Evolutionary conservation across 2,113 vertebrate genomes (phyloP), one percentile per base, ranked within the genome.

Genomic region (Sinocyclocheilus anshuiensis): DNA sequence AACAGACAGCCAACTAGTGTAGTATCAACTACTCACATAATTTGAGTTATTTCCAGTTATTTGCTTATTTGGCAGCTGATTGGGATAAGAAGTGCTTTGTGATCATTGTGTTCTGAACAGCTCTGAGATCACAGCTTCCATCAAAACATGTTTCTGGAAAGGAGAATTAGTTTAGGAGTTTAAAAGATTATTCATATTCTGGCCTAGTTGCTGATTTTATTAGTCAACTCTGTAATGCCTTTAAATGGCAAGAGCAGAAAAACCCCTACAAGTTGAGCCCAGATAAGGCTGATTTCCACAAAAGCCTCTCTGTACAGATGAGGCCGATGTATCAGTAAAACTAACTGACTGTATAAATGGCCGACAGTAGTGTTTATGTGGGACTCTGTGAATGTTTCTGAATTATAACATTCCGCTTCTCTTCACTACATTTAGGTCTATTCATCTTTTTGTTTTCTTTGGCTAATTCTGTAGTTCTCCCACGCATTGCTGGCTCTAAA

Each of bases 381-480:
- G 91, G 92, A 92, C 86, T 89, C 91, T 93, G 91, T 94, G 91
- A 90, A 78, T 88, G 87, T 83, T 89, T 93, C 90, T 93, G 93
- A 93, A 92, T 93, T 92, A 93, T 92, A 92, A 90, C 91, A 89
- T 77, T 48, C 86, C 88, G 87, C 89, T 85, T 89, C 91, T 91
- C 53, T 86, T 86, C 61, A 72, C 86, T 88, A 72, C 90, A 88
- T 92, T 93, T 92, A 92, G 90, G 87, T 88, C 90, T 90, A 85
- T 94, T 94, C 90, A 92, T 93, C 88, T 92, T 86, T 20, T 90
- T 92, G 91, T 81, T 92, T 91, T 91, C 88, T 92, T 90, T 92
- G 91, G 90, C 94, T 95, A 94, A 94, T 93, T 95, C 87, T 77
- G 93, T 92, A 90, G 65, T 91, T 91, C 94, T 91, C 93, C 93